These are phyloP conservation scores for Piprites chloris DNA, from an alignment of 2,113 vertebrate species.

Conservation along the genomic window DNA sequence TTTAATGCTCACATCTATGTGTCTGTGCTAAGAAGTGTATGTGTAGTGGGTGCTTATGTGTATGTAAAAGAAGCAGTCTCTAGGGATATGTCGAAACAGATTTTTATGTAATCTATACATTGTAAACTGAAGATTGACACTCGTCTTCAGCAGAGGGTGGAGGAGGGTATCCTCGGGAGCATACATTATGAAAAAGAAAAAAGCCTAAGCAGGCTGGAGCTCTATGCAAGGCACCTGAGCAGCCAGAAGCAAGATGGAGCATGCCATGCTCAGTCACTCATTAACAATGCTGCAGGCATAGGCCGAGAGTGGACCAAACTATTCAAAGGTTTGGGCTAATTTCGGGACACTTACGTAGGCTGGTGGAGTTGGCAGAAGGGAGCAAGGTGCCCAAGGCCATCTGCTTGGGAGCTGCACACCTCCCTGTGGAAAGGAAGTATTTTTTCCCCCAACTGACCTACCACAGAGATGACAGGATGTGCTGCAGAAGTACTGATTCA, in stretches of 20 bases:
- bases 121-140: neutral
- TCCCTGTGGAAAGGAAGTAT: neutral
- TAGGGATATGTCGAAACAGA: neutral
- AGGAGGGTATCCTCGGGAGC: neutral
- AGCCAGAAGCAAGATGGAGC: constrained; percentile 15
- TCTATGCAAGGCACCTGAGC: neutral
- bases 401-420: neutral
- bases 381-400: neutral
- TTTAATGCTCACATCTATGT: neutral
- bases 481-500: neutral
- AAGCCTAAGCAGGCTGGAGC: neutral
- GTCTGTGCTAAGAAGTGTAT: neutral
- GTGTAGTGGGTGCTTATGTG: neutral
- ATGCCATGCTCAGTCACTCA: neutral
- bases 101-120: neutral
- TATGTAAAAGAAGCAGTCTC: neutral
- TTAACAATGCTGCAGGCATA: neutral
- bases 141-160: neutral
- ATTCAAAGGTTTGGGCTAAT: constrained; percentile 8
- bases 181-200: neutral
- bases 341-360: neutral
- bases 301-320: neutral
- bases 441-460: neutral
- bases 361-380: neutral
- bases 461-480: neutral